Evolutionary conservation across 1,140 invertebrate species (phyloP).

Genomic region (Drosophila athabasca): DNA sequence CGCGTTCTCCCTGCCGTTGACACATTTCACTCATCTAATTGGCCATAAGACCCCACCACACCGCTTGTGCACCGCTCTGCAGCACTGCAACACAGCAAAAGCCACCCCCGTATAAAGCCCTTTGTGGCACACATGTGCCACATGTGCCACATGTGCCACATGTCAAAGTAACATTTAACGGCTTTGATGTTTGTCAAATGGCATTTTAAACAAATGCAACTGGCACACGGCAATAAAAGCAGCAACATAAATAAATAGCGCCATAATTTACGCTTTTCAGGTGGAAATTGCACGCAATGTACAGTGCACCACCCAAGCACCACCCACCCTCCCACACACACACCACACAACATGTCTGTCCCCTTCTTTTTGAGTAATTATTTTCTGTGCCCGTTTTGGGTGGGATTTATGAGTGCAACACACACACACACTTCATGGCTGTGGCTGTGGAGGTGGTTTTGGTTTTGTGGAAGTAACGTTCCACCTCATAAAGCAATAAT

Average conservation of each 20-base stretch:
- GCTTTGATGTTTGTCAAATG: conserved; percentile 59
- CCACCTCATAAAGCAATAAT: conserved; percentile 56
- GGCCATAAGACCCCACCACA: conserved; percentile 16
- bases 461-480: conserved; percentile 12
- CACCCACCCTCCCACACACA: not conserved
- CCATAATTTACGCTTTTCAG: conserved; percentile 60
- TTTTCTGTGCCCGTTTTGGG: conserved; percentile 19
- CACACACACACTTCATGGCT: not conserved
- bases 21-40: conserved; percentile 51
- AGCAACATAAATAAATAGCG: conserved; percentile 33
- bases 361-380: conserved; percentile 19
- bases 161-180: conserved; percentile 54
- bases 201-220: conserved; percentile 57
- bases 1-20: conserved; percentile 1
- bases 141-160: conserved; percentile 19
- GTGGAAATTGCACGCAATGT: conserved; percentile 58
- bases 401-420: conserved; percentile 17
- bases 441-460: not conserved
- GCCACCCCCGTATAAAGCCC: not conserved
- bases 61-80: not conserved
- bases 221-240: conserved; percentile 45
- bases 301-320: not conserved
- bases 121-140: not conserved
- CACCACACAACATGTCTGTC: not conserved
- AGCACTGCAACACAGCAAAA: not conserved